Conservation (phyloP, 2,888 invertebrate genomes). For the Hermaeophaga mercurialis region DNA sequence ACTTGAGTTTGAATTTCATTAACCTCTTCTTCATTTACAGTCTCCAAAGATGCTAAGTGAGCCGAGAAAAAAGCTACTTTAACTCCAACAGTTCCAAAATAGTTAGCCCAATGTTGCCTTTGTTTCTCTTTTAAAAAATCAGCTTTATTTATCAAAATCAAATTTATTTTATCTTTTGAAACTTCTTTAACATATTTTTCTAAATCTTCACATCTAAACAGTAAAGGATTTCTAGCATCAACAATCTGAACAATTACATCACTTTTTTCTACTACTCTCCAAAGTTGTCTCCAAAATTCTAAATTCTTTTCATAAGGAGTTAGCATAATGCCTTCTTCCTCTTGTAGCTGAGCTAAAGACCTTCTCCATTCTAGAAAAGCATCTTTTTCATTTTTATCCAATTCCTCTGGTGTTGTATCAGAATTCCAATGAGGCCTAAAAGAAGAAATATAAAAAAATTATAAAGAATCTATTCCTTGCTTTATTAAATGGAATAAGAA, state of each 20-base stretch:
- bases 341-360: constrained; percentile 76
- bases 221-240: constrained; percentile 93
- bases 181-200: constrained; percentile 79
- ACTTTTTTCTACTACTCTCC: constrained; percentile 97
- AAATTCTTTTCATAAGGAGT: constrained; percentile 98
- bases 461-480: not conserved
- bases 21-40: constrained; percentile 23
- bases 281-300: constrained; percentile 97
- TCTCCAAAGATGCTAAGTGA: constrained; percentile 61
- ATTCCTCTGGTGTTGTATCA: constrained; percentile 77
- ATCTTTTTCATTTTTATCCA: constrained; percentile 79
- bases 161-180: constrained; percentile 70
- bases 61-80: constrained; percentile 93
- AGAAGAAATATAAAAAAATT: constrained; percentile 1
- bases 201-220: constrained; percentile 86
- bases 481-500: too few species aligned
- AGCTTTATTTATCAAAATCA: constrained; percentile 94
- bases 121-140: constrained; percentile 86
- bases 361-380: constrained; percentile 91
- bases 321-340: constrained; percentile 77
- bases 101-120: constrained; percentile 82
- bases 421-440: constrained; percentile 79
- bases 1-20: constrained; percentile 38
- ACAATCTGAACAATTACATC: constrained; percentile 93
- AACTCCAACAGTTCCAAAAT: constrained; percentile 74